Base-by-base conservation (phyloP, 2,888 invertebrate species). In the Leistus spinibarbis region DNA sequence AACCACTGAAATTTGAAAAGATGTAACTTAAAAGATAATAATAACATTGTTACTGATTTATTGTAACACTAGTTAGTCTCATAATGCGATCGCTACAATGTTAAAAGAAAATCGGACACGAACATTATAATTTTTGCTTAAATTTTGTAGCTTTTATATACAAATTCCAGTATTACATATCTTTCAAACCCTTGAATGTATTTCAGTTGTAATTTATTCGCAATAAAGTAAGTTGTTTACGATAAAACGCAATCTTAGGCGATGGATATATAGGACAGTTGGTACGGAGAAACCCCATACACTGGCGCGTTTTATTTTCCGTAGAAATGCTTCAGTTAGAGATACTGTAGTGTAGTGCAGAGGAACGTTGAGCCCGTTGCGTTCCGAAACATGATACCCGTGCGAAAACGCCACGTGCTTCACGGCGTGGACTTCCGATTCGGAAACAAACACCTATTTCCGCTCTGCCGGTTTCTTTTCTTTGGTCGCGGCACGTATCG, bases 381-480 rank as follows among this genome's bases (percentile, higher is more conserved):
- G 60, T 67, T 57, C 60, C 54, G 17, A 22, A 17, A 63, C 62
- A 64, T 69, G 69, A 75, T 62, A 75, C 63, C 75, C 75, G 75
- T 75, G 75, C 63, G 75, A 75, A 56, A 53, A 10, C 53, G 23
- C 23, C 75, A 64, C 75, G 68, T 75, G 75, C 64, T 54, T 27
- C 63, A 23, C 75, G 69, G 69, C 64, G 75, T 69, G 75, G 75
- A 75, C 75, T 75, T 75, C 75, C 75, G 75, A 75, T 69, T 75
- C 75, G 75, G 75, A 75, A 75, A 75, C 75, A 75, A 75, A 75
- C 69, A 75, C 75, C 75, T 75, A 75, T 75, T 75, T 68, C 69
- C 75, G 75, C 67, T 73, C 40, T 67, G 56, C 72, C 72, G 72
- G 72, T 72, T 71, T 72, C 72, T 70, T 65, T 56, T 54, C 65